Base-by-base conservation (phyloP, 92 coral and sea anemone genomes). In the Parazoanthus darwini region DNA sequence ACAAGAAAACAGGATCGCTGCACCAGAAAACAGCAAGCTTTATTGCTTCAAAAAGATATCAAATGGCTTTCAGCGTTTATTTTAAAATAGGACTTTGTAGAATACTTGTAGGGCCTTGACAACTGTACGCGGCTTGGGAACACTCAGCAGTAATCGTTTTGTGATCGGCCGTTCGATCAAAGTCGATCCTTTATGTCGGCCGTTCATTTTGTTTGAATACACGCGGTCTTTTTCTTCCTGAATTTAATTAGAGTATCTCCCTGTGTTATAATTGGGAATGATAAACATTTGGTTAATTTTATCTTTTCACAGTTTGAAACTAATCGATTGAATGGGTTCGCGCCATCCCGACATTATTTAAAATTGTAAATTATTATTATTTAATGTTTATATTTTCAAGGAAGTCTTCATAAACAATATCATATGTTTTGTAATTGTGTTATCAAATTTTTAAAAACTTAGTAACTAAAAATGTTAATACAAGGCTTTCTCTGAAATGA, bases 121-220 rank as follows among this genome's bases (percentile, higher is more conserved):
- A 6, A 14, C 72, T 11, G 14, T 80, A 7, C 3, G 0, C 4
- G 4, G 59, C 16, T 63, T 22, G 25, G 22, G 70, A 63, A 63
- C 70, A 63, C 7, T 22, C 1, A 13, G 2, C 25, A 63, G 3
- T 43, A 42, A 25, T 54, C 59, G 20, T 42, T 74, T 74, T 14
- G 78, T 74, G 78, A 74, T 74, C 78, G 80, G 18, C 35, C 80
- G 20, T 76, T 39, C 44, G 46, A 39, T 36, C 44, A n/a, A 74
- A 74, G 20, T 29, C 10, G 25, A n/a, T 76, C 54, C 38, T 10
- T 37, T 18, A 39, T 38, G 54, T 10, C 46, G 23, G 51, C n/a
- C 43, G 43, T 36, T 13, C 8, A 37, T 23, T 22, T 6, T 76
- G 48, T 14, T 36, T 74, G 51, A 63, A 5, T 63, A 63, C 38